These are phyloP conservation scores for Tuta absoluta DNA, from an alignment of 2,888 invertebrate species.

Conservation along the genomic window DNA sequence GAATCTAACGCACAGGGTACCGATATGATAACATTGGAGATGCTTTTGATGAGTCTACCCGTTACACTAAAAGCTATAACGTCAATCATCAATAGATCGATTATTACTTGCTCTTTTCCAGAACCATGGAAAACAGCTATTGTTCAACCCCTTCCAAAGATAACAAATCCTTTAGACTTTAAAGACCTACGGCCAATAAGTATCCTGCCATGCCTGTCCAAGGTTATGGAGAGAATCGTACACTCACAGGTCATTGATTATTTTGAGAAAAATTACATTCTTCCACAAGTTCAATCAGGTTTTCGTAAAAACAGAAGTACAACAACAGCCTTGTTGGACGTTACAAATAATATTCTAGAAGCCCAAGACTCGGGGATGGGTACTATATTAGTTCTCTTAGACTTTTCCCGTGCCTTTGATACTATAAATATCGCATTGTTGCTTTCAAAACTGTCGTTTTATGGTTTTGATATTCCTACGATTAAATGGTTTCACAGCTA, in stretches of 20 bases:
- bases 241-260: conserved; percentile 19
- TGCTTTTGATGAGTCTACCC: conserved; percentile 25
- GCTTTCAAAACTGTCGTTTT: conserved; percentile 11
- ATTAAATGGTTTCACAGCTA: background rate
- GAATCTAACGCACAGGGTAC: conserved; percentile 24
- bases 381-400: conserved; percentile 30
- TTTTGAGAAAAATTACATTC: conserved; percentile 19
- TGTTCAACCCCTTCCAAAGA: conserved; percentile 39
- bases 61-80: conserved; percentile 20
- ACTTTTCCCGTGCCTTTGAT: conserved; percentile 36
- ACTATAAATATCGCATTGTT: conserved; percentile 31
- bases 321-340: too few species aligned
- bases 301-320: too few species aligned
- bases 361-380: conserved; percentile 33
- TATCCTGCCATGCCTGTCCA: conserved; percentile 29
- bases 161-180: conserved; percentile 28
- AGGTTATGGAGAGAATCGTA: conserved; percentile 28
- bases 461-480: conserved; percentile 1
- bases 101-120: conserved; percentile 32
- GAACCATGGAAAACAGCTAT: conserved; percentile 37
- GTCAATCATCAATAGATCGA: conserved; percentile 26
- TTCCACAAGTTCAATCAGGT: conserved; percentile 21
- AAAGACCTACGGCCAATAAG: conserved; percentile 36
- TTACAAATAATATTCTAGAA: conserved; percentile 14
- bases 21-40: conserved; percentile 27